Evolutionary conservation across 1,140 invertebrate genomes (phyloP).

Genomic region (Lepidurus packardi): DNA sequence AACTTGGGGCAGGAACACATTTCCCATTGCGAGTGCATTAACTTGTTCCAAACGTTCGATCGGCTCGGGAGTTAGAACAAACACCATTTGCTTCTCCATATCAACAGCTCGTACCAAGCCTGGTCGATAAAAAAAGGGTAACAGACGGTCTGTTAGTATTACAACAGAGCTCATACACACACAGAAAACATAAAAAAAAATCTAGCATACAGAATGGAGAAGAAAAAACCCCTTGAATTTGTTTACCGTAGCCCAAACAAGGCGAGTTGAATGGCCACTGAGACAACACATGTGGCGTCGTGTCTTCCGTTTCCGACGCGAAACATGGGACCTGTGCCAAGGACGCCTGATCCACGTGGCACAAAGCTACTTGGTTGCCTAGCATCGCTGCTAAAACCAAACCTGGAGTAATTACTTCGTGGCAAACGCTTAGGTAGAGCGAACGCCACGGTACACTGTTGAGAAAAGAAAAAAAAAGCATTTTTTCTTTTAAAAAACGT

Average conservation of each 20-base stretch:
- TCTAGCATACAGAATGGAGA: not conserved
- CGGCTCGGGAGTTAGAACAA: constrained; percentile 28
- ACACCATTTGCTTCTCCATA: not conserved
- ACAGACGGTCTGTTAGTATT: not conserved
- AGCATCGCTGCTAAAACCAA: constrained; percentile 42
- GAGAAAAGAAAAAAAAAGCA: constrained; percentile 23
- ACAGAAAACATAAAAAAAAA: not conserved
- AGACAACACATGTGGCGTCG: constrained; percentile 21
- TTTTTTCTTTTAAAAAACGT: not conserved
- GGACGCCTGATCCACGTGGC: constrained; percentile 37
- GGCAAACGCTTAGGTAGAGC: constrained; percentile 42
- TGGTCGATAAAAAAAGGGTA: not conserved
- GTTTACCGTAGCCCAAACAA: constrained; percentile 27
- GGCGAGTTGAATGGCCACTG: constrained; percentile 16
- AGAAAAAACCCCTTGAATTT: not conserved
- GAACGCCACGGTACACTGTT: constrained; percentile 41
- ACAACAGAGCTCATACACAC: not conserved
- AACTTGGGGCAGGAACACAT: constrained; percentile 18
- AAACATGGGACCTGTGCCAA: constrained; percentile 8
- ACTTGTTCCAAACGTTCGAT: constrained; percentile 23
- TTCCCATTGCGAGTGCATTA: constrained; percentile 26
- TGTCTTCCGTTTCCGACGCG: not conserved
- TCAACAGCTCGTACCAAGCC: constrained; percentile 25
- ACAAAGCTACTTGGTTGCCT: constrained; percentile 44
- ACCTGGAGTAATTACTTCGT: constrained; percentile 36